Conservation (phyloP, 23 tunicate genomes). For the Ciona savignyi region DNA sequence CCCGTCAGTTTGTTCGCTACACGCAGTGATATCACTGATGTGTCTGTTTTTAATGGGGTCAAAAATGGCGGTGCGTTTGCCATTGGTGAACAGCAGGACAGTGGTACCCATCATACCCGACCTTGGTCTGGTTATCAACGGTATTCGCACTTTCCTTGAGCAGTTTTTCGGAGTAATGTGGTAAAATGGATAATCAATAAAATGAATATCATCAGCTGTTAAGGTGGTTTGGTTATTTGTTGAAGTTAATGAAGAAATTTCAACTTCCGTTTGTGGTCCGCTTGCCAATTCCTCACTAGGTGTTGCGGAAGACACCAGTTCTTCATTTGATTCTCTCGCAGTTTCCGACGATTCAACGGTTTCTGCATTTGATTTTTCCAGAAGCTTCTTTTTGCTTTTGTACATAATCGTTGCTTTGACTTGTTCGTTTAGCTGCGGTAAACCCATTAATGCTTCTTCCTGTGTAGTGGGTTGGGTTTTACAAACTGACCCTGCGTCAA, state of each 20-base stretch:
- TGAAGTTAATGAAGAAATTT: neutral
- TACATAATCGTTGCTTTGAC: slow-evolving; percentile 32
- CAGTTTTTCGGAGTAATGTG: slow-evolving; percentile 4
- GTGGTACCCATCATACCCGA: slow-evolving; percentile 66
- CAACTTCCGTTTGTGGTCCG: neutral
- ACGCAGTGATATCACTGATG: neutral
- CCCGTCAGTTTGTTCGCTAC: neutral
- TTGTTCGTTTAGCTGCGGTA: slow-evolving; percentile 27
- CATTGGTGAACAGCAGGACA: slow-evolving; percentile 60
- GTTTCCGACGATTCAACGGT: neutral
- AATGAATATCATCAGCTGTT: neutral
- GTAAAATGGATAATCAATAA: slow-evolving; percentile 32
- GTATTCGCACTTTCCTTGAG: slow-evolving; percentile 30
- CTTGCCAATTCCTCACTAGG: too few species aligned
- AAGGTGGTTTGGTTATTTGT: neutral
- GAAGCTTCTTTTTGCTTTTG: neutral
- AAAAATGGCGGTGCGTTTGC: slow-evolving; percentile 44
- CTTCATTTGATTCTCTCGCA: neutral
- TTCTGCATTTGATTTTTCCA: too few species aligned
- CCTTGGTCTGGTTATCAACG: slow-evolving; percentile 33
- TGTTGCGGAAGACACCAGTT: neutral
- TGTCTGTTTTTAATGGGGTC: slow-evolving; percentile 20
- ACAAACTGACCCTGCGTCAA: too few species aligned
- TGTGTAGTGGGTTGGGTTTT: too few species aligned
- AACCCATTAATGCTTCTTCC: slow-evolving; percentile 33